These are phyloP conservation scores for Orchesella flavescens DNA, from an alignment of 2,888 invertebrate genomes.

Conservation along the genomic window DNA sequence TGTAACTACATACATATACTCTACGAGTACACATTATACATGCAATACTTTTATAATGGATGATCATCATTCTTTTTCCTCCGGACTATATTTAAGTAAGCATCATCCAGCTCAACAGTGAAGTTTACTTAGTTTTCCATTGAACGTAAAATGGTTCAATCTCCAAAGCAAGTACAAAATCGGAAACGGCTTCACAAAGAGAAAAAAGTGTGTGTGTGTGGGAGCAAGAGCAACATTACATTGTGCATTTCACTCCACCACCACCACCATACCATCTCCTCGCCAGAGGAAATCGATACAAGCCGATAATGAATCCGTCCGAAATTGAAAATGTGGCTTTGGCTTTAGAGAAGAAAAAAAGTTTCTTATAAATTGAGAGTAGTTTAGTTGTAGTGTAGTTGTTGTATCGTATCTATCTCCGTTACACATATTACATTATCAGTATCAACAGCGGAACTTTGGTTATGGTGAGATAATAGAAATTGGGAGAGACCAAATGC, in stretches of 20 bases:
- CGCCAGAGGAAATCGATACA: slow-evolving; percentile 56
- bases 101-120: slow-evolving; percentile 20
- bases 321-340: slow-evolving; percentile 63
- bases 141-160: slow-evolving; percentile 45
- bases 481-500: slow-evolving; percentile 64
- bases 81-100: slow-evolving; percentile 42
- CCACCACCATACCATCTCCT: slow-evolving; percentile 12
- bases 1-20: slow-evolving; percentile 23
- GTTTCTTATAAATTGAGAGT: slow-evolving; percentile 38
- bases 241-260: slow-evolving; percentile 31
- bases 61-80: slow-evolving; percentile 46
- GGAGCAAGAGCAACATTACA: slow-evolving; percentile 17
- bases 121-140: slow-evolving; percentile 51
- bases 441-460: slow-evolving; percentile 59
- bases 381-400: too few species aligned
- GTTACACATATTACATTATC: slow-evolving; percentile 31
- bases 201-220: slow-evolving; percentile 33
- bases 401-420: slow-evolving; percentile 18
- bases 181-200: slow-evolving; percentile 46
- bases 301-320: slow-evolving; percentile 63
- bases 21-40: not conserved
- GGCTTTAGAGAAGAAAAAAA: slow-evolving; percentile 33
- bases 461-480: slow-evolving; percentile 62
- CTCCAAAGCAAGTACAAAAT: slow-evolving; percentile 49
- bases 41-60: slow-evolving; percentile 50